A percentile compares a stretch with the other conserved stretches of the same genome.
Conservation (phyloP, 2,797 vertebrate genomes). For the Melanotaenia boesemani region DNA sequence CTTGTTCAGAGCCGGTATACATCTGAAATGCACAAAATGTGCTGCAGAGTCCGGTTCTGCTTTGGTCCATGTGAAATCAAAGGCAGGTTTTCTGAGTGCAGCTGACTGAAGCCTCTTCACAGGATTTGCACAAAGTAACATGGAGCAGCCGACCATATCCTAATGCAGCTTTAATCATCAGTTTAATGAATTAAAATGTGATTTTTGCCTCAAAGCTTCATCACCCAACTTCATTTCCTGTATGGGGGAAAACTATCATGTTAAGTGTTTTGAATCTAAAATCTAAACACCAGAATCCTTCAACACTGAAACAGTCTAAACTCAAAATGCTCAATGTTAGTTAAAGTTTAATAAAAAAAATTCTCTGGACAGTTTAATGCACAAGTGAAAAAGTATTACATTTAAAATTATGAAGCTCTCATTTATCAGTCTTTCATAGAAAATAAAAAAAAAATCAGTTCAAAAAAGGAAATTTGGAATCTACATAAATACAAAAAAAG, state of each 20-base stretch:
- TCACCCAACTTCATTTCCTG: slow-evolving; percentile 39
- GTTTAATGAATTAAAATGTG: slow-evolving; percentile 42
- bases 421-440: too few relatives aligned
- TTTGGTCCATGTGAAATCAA: neutral
- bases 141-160: slow-evolving; percentile 35
- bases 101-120: neutral
- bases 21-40: neutral
- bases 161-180: slow-evolving; percentile 48
- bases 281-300: neutral
- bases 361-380: too few relatives aligned
- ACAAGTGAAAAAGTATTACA: too few relatives aligned
- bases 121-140: slow-evolving; percentile 9
- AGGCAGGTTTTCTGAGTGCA: neutral
- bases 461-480: too few relatives aligned
- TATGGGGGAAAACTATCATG: neutral
- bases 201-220: slow-evolving; percentile 28
- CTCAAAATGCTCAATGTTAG: too few relatives aligned
- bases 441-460: too few relatives aligned
- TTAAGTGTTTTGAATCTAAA: neutral
- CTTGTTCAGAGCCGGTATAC: neutral
- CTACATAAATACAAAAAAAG: too few relatives aligned
- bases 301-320: neutral
- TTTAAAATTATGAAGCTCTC: too few relatives aligned
- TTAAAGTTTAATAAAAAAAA: too few relatives aligned
- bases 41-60: neutral